These are phyloP conservation scores for Sisyra nigra DNA, from an alignment of 2,888 invertebrate species.

Conservation along the genomic window DNA sequence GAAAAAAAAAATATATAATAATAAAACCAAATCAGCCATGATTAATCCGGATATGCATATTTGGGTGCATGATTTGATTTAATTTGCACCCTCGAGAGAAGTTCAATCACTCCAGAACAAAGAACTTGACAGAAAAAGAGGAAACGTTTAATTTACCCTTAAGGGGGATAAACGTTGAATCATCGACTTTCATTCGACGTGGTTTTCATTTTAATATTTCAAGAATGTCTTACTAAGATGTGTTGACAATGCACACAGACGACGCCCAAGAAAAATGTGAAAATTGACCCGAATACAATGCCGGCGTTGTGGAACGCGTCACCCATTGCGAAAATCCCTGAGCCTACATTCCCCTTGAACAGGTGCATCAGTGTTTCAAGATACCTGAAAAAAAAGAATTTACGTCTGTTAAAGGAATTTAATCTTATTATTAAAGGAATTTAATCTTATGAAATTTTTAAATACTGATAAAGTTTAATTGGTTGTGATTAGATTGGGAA, in stretches of 20 bases:
- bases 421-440: too few species aligned
- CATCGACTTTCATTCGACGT: too few species aligned
- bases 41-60: neutral
- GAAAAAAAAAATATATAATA: slow-evolving; percentile 10
- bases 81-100: too few species aligned
- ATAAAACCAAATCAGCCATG: too few species aligned
- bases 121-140: too few species aligned
- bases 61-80: neutral
- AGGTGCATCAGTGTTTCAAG: slow-evolving; percentile 79
- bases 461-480: too few species aligned
- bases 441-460: too few species aligned
- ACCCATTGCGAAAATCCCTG: slow-evolving; percentile 92
- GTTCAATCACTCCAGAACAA: too few species aligned
- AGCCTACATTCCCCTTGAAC: slow-evolving; percentile 90
- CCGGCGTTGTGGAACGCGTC: slow-evolving; percentile 89
- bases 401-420: slow-evolving; percentile 2
- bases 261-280: slow-evolving; percentile 63
- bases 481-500: neutral
- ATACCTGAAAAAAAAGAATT: slow-evolving; percentile 40
- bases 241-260: slow-evolving; percentile 90
- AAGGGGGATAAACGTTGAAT: too few species aligned
- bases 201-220: neutral
- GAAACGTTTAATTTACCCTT: too few species aligned
- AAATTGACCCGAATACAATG: slow-evolving; percentile 59
- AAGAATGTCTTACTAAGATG: slow-evolving; percentile 46